Percentiles rank a stretch among this genome's conserved stretches.
Conservation (phyloP, 35 echinoderm and acorn worm genomes). For the Apostichopus japonicus region DNA sequence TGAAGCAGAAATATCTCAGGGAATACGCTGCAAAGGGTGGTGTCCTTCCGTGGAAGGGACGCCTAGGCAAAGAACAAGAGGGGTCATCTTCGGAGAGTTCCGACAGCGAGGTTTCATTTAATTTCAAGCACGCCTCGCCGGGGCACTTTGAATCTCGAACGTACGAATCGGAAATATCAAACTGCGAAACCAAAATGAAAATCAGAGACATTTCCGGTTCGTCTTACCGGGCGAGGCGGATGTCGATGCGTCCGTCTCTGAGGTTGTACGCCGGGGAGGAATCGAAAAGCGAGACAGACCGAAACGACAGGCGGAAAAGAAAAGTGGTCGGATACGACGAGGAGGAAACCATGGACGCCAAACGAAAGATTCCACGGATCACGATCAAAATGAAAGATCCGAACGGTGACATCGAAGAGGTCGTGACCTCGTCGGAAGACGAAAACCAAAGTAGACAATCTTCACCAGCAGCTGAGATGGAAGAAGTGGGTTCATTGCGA, state of each 20-base stretch:
- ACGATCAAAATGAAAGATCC: slow-evolving; percentile 86
- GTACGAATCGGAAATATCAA: slow-evolving; percentile 91
- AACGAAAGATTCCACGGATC: slow-evolving; percentile 72
- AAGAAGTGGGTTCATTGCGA: slow-evolving; percentile 27
- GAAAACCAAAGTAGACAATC: slow-evolving; percentile 53
- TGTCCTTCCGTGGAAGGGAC: slow-evolving; percentile 16
- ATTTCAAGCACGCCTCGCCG: slow-evolving; percentile 51
- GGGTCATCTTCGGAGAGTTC: slow-evolving; percentile 50
- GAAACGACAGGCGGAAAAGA: background rate
- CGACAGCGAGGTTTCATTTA: slow-evolving; percentile 77
- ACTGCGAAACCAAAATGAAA: slow-evolving; percentile 91
- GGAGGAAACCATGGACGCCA: slow-evolving; percentile 56
- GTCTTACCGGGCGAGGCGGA: background rate
- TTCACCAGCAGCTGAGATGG: slow-evolving; percentile 17
- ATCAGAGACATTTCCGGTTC: slow-evolving; percentile 68
- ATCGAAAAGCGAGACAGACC: background rate
- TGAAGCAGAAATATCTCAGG: slow-evolving; percentile 41
- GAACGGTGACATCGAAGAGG: slow-evolving; percentile 75
- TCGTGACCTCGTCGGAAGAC: slow-evolving; percentile 86
- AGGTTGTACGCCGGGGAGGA: background rate
- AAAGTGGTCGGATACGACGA: slow-evolving; percentile 10
- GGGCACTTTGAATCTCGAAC: slow-evolving; percentile 44
- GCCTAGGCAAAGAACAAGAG: background rate
- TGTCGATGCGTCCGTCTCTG: slow-evolving; percentile 42
- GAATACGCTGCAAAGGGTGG: slow-evolving; percentile 14